Evolutionary conservation across 2,113 vertebrate species (phyloP), one percentile per base, ranked within the genome.

Genomic region (Salvelinus namaycush): DNA sequence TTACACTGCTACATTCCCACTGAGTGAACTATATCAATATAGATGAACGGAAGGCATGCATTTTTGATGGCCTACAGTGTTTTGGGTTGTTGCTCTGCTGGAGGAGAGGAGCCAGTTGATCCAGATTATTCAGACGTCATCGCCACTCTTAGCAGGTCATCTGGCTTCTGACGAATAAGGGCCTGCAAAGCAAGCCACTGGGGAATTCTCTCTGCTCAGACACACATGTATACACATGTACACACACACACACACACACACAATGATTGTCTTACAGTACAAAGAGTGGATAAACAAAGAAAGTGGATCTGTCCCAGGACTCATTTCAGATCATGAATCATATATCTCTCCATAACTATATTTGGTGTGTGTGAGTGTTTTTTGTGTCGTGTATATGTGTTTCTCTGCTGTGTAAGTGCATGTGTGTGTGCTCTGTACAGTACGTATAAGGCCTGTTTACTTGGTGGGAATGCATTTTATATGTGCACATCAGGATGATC

Each of bases 11-110:
- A 59, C 66, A 60, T 69, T 29, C n/a, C 34, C 49, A 44, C 26
- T 64, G 75, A 77, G 77, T 73, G 75, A 79, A 73, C 70, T 67
- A 70, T 82, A 82, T 85, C 49, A 82, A 78, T 79, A 79, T 76
- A 78, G 71, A 85, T 85, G 73, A 78, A 74, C 48, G 48, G 65
- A 31, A 59, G 24, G 67, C 62, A 70, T 86, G 59, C 79, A 79
- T 81, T 48, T 79, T 81, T 83, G 29, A 85, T 76, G 49, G 34
- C 31, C 62, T 65, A 34, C 20, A 20, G 24, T 60, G 34, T 34
- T 60, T 57, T 57, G 64, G 51, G 67, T 76, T 39, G 22, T 68
- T 39, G 65, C 54, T 70, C 26, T 74, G 76, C 34, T 44, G 57
- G 74, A n/a, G 51, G 67, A 75, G 24, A 68, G 51, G 57, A 49